Percentiles rank a stretch among this genome's conserved stretches.
Conservation (phyloP, 2,888 invertebrate genomes). For the Lordiphosa fenestrarum region DNA sequence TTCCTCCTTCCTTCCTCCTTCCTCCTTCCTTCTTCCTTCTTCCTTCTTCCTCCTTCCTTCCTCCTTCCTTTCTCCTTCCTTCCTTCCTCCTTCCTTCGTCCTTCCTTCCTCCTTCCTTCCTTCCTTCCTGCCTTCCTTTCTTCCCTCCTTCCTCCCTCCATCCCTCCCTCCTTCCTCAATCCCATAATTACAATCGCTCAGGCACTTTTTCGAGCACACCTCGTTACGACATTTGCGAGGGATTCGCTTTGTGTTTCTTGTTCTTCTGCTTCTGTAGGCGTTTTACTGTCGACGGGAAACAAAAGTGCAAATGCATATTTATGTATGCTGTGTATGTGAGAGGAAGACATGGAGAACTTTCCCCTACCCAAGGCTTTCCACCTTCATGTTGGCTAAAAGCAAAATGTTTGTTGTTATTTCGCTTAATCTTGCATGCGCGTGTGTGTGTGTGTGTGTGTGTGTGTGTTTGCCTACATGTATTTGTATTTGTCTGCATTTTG, state of each 20-base stretch:
- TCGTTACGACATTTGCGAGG: slow-evolving; percentile 9
- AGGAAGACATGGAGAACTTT: neutral
- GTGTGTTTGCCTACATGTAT: slow-evolving; percentile 25
- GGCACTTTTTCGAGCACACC: neutral
- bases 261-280: slow-evolving; percentile 34
- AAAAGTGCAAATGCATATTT: slow-evolving; percentile 45
- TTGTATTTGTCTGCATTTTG: slow-evolving; percentile 66
- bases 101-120: too few relatives aligned
- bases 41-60: too few relatives aligned
- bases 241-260: slow-evolving; percentile 20
- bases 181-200: too few relatives aligned
- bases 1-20: neutral
- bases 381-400: slow-evolving; percentile 34
- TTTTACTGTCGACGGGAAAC: slow-evolving; percentile 38
- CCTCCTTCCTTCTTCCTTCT: too few relatives aligned
- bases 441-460: slow-evolving; percentile 20
- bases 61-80: too few relatives aligned
- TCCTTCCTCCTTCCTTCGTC: too few relatives aligned
- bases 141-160: too few relatives aligned
- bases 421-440: slow-evolving; percentile 24
- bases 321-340: slow-evolving; percentile 17
- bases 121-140: too few relatives aligned
- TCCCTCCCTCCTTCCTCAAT: too few relatives aligned
- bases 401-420: slow-evolving; percentile 47
- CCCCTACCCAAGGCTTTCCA: slow-evolving; percentile 4